Conservation (phyloP, 2,113 vertebrate species). For the Electrona antarctica region DNA sequence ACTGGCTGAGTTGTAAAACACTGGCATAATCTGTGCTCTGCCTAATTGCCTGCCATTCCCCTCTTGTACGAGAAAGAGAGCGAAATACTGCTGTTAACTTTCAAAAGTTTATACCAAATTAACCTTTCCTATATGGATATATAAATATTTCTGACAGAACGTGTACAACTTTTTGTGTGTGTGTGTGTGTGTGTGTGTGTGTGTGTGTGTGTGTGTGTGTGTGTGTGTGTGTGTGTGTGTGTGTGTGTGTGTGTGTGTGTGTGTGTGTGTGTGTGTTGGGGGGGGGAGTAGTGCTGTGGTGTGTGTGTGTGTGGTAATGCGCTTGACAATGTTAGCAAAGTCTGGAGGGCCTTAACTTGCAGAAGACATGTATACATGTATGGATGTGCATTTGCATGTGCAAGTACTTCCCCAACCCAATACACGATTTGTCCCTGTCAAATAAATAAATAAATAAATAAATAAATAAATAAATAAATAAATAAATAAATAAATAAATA, state of each 20-base stretch:
- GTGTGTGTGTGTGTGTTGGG: not conserved
- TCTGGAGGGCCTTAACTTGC: constrained; percentile 6
- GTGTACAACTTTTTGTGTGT: not conserved
- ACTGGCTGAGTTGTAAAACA: constrained; percentile 71
- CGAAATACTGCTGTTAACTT: no score
- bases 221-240: not conserved
- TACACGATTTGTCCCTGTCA: no score
- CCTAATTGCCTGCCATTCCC: constrained; percentile 72
- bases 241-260: not conserved
- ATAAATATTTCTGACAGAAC: no score
- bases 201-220: not conserved
- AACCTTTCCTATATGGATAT: no score
- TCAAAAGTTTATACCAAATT: no score
- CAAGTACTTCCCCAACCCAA: no score
- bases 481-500: no score
- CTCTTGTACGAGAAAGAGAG: constrained; percentile 18
- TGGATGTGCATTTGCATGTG: no score
- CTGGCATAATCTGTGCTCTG: constrained; percentile 56
- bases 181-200: constrained; percentile 7
- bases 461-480: no score
- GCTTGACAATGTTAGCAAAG: constrained; percentile 18
- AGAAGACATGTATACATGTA: not conserved
- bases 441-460: no score
- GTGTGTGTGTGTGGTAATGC: constrained; percentile 14
- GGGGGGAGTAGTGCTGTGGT: not conserved